Base-by-base conservation (phyloP, 2,888 invertebrate genomes). In the Stenolophus ochropezus region DNA sequence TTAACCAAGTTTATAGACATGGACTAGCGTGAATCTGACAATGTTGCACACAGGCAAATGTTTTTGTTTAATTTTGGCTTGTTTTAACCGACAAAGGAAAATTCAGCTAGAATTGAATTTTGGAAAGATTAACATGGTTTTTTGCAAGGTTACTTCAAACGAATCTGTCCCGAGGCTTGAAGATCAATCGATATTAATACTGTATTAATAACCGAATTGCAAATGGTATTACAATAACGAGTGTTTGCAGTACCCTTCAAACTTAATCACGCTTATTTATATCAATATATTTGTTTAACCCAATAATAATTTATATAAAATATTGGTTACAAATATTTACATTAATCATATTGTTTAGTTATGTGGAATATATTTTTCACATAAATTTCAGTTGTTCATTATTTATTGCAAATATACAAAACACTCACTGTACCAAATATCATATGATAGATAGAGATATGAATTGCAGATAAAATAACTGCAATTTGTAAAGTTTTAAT, bases 1-100 rank as follows among this genome's bases (percentile, higher is more conserved):
- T 49, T 73, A 73, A 73, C 73, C 2, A 73, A 73, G 73, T 73
- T 73, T 73, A 73, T 73, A 47, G 73, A 73, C 73, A 71, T 71
- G 20, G 65, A 33, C 20, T 69, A 11, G 33, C 33, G 20, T 69
- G 65, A 69, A 33, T 69, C 8, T 69, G 65, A 33, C 58, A 58
- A 23, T 20, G 56, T 56, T 61, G 25, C 61, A 25, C 14, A 25
- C 61, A 61, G 61, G 61, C 25, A 61, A 69, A 69, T 69, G 65
- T 69, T 69, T 69, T 69, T 69, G 65, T 69, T 69, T 69, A 69
- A 69, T 69, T 69, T 69, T 69, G 33, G 33, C 65, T 69, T 69
- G 65, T 27, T 69, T 69, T 69, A 33, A 69, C 6, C 33, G 27
- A 69, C 65, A 69, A 33, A 33, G 27, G 65, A 69, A 27, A 69